Conservation (phyloP, 2,888 invertebrate genomes). For the Philonicus albiceps region DNA sequence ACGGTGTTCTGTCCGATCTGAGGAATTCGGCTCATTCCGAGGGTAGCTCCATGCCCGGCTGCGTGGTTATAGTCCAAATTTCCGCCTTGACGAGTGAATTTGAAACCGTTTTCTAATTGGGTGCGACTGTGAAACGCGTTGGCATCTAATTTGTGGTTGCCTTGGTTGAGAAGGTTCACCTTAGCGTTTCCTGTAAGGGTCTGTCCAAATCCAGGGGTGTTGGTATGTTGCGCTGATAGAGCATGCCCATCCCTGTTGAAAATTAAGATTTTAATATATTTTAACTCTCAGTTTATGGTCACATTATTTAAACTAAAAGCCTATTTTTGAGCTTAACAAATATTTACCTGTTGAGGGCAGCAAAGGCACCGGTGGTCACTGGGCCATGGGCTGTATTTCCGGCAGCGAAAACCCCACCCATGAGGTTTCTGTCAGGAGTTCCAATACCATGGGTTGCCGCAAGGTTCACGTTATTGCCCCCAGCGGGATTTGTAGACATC, state of each 20-base stretch:
- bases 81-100: slow-evolving; percentile 54
- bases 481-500: slow-evolving; percentile 18
- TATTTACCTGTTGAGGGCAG: slow-evolving; percentile 37
- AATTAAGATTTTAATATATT: neutral
- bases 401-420: slow-evolving; percentile 9
- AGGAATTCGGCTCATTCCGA: slow-evolving; percentile 54
- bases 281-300: too few relatives aligned
- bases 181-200: slow-evolving; percentile 51
- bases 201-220: slow-evolving; percentile 51
- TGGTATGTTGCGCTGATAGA: slow-evolving; percentile 53
- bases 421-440: slow-evolving; percentile 25
- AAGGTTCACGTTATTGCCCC: slow-evolving; percentile 11
- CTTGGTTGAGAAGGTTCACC: slow-evolving; percentile 53
- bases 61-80: slow-evolving; percentile 52
- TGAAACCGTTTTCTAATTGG: slow-evolving; percentile 51
- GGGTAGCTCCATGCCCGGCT: slow-evolving; percentile 53
- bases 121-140: slow-evolving; percentile 54
- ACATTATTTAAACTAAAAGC: too few relatives aligned
- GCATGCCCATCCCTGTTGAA: slow-evolving; percentile 54
- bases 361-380: slow-evolving; percentile 29
- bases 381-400: slow-evolving; percentile 25
- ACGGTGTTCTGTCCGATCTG: slow-evolving; percentile 53
- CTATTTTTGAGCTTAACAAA: too few relatives aligned
- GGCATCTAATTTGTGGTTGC: slow-evolving; percentile 51
- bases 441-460: slow-evolving; percentile 5